A percentile compares a stretch with the other conserved stretches of the same genome.
These are phyloP conservation scores for Tetraneura akinire DNA, from an alignment of 1,140 invertebrate species.

Conservation along the genomic window DNA sequence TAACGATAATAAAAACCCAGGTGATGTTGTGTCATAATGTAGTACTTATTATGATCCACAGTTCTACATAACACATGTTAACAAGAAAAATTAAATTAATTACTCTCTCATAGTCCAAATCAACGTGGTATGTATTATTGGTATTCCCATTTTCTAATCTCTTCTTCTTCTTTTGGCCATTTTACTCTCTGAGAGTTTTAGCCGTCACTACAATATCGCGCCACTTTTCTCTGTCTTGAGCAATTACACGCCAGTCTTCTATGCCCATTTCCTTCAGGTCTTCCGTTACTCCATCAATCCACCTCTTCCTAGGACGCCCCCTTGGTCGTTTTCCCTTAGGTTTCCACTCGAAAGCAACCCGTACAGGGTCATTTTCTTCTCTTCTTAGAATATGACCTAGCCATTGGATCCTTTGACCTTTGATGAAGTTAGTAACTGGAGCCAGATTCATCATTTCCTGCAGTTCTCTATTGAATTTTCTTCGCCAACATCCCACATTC, in stretches of 20 bases:
- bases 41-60: no score
- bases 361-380: background rate
- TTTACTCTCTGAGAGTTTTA: background rate
- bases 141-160: no score
- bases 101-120: no score
- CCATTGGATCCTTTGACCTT: conserved; percentile 12
- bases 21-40: no score
- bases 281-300: background rate
- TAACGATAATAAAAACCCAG: no score
- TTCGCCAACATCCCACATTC: background rate
- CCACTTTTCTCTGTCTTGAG: background rate
- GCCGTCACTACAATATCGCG: background rate
- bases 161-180: background rate
- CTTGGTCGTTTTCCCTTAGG: background rate
- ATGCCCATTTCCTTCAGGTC: background rate
- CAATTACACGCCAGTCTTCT: background rate
- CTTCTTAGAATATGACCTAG: background rate
- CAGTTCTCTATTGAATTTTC: conserved; percentile 11
- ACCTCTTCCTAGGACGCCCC: background rate
- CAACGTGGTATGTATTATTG: no score
- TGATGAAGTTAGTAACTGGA: conserved; percentile 1
- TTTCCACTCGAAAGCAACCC: background rate
- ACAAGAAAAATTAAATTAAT: no score
- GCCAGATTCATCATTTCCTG: background rate
- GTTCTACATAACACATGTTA: no score